Base-by-base conservation (phyloP, 2,888 invertebrate species). In the Incurvaria masculella region DNA sequence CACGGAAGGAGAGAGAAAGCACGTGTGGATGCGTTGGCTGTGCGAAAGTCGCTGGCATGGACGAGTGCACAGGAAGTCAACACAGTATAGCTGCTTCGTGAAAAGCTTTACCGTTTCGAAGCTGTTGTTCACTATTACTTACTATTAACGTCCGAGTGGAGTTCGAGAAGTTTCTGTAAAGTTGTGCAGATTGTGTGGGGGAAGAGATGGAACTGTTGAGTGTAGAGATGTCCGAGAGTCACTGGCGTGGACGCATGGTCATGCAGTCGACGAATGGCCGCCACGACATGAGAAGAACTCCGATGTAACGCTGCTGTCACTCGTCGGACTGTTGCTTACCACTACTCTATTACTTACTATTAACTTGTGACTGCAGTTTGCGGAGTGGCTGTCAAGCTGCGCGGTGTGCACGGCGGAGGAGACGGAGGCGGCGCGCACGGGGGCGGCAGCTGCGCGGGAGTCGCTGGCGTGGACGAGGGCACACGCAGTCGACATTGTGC, bases 281-380 rank as follows among this genome's bases (percentile, higher is more conserved):
- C 14, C 8, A 27, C 8, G 8, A 27, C 8, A 27, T 27, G 10
- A 27, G 33, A 11, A 11, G 10, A 27, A 27, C 14, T 16, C 2
- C 4, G n/a, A 38, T 17, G 16, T n/a, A 38, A n/a, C n/a, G n/a
- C 17, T 38, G n/a, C 17, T 38, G 17, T 17, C 14, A 44, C 16
- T 23, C n/a, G 21, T 44, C n/a, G 18, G 44, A 2, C 14, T 20
- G 8, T 21, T 44, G 8, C 10, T n/a, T 23, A 16, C 17, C 8
- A 11, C 10, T 38, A 45, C 10, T 45, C 16, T 46, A 39, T 21
- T 20, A 11, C 39, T 23, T 48, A 3, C n/a, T 44, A 45, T 48
- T 51, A 45, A 16, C 54, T n/a, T n/a, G n/a, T n/a, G n/a, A n/a
- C 59, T 53, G 1, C 65, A 78, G 76, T 72, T 69, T 45, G 69